Conservation (phyloP, 2,888 invertebrate species). For the Idaea straminata region DNA sequence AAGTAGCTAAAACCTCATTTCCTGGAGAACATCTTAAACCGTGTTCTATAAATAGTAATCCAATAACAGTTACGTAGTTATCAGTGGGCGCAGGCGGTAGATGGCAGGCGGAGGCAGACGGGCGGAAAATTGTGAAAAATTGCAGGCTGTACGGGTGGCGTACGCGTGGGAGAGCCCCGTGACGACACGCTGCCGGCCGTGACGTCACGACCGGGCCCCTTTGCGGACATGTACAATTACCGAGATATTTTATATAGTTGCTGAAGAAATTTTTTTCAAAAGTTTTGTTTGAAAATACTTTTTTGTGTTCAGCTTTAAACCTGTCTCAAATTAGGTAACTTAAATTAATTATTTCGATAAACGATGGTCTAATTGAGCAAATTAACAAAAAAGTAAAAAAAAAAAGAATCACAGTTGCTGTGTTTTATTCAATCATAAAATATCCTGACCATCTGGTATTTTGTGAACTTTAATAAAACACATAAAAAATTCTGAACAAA, state of each 20-base stretch:
- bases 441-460: conserved; percentile 2
- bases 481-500: conserved; percentile 23
- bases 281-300: too few relatives aligned
- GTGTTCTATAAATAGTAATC: conserved; percentile 45
- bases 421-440: background rate
- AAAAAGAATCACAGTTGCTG: too few relatives aligned
- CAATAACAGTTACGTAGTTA: conserved; percentile 46
- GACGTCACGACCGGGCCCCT: conserved; percentile 17
- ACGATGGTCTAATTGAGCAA: background rate
- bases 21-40: conserved; percentile 3
- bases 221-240: background rate
- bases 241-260: too few relatives aligned
- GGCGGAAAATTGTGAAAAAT: conserved; percentile 68
- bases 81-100: conserved; percentile 60
- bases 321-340: background rate
- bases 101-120: conserved; percentile 52
- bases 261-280: too few relatives aligned
- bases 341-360: too few relatives aligned
- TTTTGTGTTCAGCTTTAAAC: background rate
- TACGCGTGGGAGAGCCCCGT: conserved; percentile 26
- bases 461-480: conserved; percentile 24
- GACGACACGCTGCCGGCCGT: conserved; percentile 24
- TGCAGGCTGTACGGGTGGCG: conserved; percentile 14
- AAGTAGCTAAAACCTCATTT: background rate
- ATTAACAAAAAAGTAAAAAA: too few relatives aligned